Evolutionary conservation across 2,113 vertebrate species (phyloP).

Genomic region (Alosa alosa): DNA sequence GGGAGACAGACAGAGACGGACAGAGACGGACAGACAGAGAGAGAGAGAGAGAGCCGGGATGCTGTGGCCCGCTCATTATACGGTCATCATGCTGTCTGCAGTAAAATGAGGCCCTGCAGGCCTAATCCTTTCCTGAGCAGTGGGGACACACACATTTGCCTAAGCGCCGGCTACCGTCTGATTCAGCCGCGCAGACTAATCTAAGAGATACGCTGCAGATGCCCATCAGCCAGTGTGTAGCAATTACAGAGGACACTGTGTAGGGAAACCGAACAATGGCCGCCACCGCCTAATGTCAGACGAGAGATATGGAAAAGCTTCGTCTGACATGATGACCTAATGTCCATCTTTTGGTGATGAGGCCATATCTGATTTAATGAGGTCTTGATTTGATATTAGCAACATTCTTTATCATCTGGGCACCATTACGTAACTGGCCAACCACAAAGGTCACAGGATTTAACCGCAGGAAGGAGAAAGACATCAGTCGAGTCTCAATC

Average conservation of each 20-base stretch:
- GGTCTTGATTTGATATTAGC: no score
- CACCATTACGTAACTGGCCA: not conserved
- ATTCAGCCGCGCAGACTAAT: not conserved
- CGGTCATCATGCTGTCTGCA: not conserved
- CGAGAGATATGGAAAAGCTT: not conserved
- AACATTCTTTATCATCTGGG: no score
- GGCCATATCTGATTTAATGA: not conserved
- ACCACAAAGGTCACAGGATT: not conserved
- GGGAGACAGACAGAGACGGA: not conserved
- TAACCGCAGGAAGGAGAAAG: not conserved
- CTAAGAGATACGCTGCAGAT: not conserved
- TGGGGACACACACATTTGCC: not conserved
- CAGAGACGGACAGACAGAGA: no score
- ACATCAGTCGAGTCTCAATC: not conserved
- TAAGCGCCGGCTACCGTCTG: not conserved
- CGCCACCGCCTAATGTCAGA: not conserved
- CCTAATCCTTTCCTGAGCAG: not conserved
- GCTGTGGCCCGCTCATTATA: no score
- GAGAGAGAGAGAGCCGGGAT: not conserved
- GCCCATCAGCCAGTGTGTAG: not conserved
- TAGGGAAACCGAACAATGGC: not conserved
- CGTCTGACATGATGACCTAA: not conserved
- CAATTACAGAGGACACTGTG: conserved; percentile 2
- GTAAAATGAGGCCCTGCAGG: not conserved
- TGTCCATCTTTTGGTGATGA: not conserved